phyloP scores from a whole-genome alignment of 2,888 invertebrate species.

The Drosophila atroscutellata region DNA sequence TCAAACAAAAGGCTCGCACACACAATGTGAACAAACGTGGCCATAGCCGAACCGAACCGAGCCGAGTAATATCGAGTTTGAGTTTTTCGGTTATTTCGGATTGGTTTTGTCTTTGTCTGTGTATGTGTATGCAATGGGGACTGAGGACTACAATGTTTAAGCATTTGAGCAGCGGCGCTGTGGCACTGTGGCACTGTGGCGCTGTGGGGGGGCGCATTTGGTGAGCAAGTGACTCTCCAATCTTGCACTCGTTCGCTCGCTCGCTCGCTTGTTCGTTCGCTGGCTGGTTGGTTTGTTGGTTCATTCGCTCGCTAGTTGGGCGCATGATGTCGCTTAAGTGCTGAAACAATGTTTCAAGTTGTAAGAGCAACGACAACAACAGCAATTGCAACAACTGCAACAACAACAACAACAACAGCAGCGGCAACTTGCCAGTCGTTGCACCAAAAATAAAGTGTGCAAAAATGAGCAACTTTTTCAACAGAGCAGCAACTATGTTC shows the following conservation, averaged over 20 bases:
- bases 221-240: constrained; percentile 39
- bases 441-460: constrained; percentile 77
- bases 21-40: constrained; percentile 43
- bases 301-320: constrained; percentile 45
- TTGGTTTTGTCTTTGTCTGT: constrained; percentile 28
- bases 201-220: constrained; percentile 37
- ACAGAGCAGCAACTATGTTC: constrained; percentile 73
- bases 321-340: constrained; percentile 79
- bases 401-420: constrained; percentile 34
- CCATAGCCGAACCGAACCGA: constrained; percentile 10
- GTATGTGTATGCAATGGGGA: constrained; percentile 42
- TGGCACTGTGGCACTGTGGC: constrained; percentile 48
- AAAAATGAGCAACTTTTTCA: constrained; percentile 78
- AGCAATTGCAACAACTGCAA: constrained; percentile 34
- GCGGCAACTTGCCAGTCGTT: constrained; percentile 48
- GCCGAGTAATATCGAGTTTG: constrained; percentile 10
- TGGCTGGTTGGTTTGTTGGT: constrained; percentile 22
- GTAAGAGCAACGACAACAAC: constrained; percentile 72
- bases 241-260: constrained; percentile 41
- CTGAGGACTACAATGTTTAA: constrained; percentile 67
- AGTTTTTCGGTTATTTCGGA: constrained; percentile 41
- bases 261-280: constrained; percentile 30
- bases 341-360: constrained; percentile 80
- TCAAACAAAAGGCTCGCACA: constrained; percentile 68
- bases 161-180: constrained; percentile 61